A percentile compares a stretch with the other conserved stretches of the same genome.
These are phyloP conservation scores for Eira barbara DNA, from an alignment of 2,113 vertebrate genomes.

Conservation along the genomic window DNA sequence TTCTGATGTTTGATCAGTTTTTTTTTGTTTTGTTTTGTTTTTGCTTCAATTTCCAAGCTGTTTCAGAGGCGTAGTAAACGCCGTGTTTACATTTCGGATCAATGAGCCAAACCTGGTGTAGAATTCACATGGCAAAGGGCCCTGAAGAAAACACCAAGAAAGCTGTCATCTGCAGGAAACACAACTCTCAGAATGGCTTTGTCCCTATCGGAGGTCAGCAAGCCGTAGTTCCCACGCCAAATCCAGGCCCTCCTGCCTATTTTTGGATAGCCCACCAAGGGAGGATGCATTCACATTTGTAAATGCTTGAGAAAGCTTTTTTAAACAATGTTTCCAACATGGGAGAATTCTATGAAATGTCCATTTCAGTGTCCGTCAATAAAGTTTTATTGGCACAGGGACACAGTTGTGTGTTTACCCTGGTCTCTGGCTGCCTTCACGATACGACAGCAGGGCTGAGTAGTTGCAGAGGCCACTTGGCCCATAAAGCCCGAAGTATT, in stretches of 20 bases:
- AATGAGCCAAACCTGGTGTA: not conserved
- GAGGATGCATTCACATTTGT: not conserved
- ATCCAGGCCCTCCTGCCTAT: accelerated
- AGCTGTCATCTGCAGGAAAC: accelerated
- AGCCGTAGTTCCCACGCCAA: accelerated
- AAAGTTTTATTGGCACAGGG: not conserved
- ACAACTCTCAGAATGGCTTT: not conserved
- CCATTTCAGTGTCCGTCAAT: accelerated
- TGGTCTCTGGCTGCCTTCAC: no score
- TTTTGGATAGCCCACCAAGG: accelerated
- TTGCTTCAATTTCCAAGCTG: not conserved
- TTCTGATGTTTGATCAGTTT: not conserved
- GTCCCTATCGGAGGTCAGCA: accelerated
- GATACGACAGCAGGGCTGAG: not conserved
- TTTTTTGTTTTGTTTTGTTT: not conserved
- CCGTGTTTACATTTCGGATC: not conserved
- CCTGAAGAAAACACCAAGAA: not conserved
- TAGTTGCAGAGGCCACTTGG: accelerated
- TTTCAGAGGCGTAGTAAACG: not conserved
- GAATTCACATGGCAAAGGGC: not conserved
- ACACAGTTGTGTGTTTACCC: accelerated
- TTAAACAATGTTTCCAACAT: not conserved
- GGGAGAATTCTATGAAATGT: no score
- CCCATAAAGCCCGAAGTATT: not conserved
- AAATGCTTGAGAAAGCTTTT: not conserved